phyloP scores from a whole-genome alignment of 1,140 invertebrate species.

The Oryctes rhinoceros region DNA sequence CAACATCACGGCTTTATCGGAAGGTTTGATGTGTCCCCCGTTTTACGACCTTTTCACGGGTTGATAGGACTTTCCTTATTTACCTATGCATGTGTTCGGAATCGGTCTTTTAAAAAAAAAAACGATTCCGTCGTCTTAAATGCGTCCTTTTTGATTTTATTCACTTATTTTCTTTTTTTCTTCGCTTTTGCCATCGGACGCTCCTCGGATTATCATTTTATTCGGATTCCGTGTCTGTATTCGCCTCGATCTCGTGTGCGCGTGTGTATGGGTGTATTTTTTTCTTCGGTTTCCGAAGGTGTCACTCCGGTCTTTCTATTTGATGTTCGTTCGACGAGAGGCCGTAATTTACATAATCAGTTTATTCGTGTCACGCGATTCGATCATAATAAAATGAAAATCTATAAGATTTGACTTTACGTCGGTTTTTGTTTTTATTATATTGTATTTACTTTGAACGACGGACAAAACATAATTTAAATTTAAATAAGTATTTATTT shows the following conservation, averaged over 20 bases:
- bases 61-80: neutral
- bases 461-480: no score
- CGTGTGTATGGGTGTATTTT: neutral
- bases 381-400: neutral
- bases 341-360: neutral
- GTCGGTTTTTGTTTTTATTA: no score
- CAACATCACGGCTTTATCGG: neutral
- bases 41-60: constrained; percentile 6
- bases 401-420: no score
- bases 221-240: neutral
- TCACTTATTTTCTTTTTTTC: no score
- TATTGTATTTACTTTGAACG: no score
- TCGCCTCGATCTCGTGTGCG: no score
- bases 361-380: constrained; percentile 9
- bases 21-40: neutral
- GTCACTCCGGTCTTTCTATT: constrained; percentile 2
- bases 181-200: neutral
- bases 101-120: neutral
- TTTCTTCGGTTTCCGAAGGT: neutral
- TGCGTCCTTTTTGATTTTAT: no score
- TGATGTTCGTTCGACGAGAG: neutral
- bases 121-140: no score
- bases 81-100: neutral
- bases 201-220: neutral
- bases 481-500: no score